Evolutionary conservation across 2,797 vertebrate genomes (phyloP), one percentile per base, ranked within the genome.

Genomic region (Glyptemys insculpta): DNA sequence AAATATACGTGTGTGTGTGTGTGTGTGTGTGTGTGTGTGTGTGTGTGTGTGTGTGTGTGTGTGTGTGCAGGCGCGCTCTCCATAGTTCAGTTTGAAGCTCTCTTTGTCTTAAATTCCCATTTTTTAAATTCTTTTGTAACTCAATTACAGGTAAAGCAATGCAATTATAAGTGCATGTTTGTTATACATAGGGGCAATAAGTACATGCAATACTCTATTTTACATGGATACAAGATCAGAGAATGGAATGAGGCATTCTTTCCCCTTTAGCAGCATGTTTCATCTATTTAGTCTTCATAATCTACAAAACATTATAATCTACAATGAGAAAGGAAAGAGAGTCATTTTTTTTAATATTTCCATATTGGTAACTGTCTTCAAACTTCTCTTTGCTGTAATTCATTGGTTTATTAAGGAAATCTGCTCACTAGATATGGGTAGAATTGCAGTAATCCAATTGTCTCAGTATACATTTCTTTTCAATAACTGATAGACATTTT

Each of bases 21-120:
- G 56, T 25, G 54, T 25, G 53, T 54, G 21, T 54, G 6, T 6
- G 6, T 53, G 21, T 8, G 54, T 81, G 44, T 47, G 50, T 41
- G 44, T 5, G n/a, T 14, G 53, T 12, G 2, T 2, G 44, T 44
- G 44, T 44, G 44, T 44, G 16, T 5, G n/a, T 14, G 53, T 12
- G 56, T 27, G 15, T 8, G 62, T 6, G 37, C 0, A 0, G 27
- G 12, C 6, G 5, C 12, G 6, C 6, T 62, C 47, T 56, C 68
- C 80, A 27, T 3, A 53, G 47, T 92, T 47, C 3, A 18, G 5
- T 2, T 50, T 4, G 49, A 89, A 85, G 19, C 31, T 79, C 34
- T 83, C 68, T 56, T 10, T 15, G 87, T 81, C 11, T 72, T 72
- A 72, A 72, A 0, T 79, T 88, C 49, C 49, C 50, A 68, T 52